Percentiles rank a stretch among this genome's conserved stretches.
Conservation (phyloP, 1,140 invertebrate genomes). For the Cheumatopsyche charites region DNA sequence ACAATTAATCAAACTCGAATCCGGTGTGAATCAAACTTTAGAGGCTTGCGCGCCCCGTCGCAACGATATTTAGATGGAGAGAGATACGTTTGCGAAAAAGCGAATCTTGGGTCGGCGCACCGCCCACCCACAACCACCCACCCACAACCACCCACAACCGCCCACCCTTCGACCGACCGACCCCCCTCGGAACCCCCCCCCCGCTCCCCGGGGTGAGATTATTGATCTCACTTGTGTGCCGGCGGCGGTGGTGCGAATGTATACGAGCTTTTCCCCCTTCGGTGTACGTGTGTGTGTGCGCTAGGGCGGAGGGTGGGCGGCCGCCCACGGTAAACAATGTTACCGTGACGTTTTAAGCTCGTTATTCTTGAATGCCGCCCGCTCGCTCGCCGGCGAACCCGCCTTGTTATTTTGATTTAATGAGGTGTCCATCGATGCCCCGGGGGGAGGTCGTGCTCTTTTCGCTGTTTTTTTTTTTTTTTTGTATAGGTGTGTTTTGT, state of each 20-base stretch:
- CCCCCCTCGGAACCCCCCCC: no score
- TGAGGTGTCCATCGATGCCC: conserved; percentile 36
- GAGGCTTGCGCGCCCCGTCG: neutral
- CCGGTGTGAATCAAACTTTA: neutral
- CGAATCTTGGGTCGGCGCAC: conserved; percentile 45
- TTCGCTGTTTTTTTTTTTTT: neutral
- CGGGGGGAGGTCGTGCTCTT: no score
- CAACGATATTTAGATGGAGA: conserved; percentile 47
- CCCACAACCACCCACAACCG: no score
- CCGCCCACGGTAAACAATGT: conserved; percentile 46
- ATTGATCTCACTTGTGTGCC: conserved; percentile 49
- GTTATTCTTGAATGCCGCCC: conserved; percentile 47
- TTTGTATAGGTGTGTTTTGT: neutral
- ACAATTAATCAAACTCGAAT: no score
- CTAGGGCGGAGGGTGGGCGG: conserved; percentile 23
- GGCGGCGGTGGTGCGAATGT: conserved; percentile 23
- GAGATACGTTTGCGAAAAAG: conserved; percentile 47
- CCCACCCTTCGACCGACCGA: no score
- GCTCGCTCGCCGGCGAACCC: neutral
- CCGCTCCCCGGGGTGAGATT: conserved; percentile 48
- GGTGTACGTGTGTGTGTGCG: no score
- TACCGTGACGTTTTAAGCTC: conserved; percentile 47
- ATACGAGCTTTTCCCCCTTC: no score
- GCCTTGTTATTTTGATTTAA: conserved; percentile 47
- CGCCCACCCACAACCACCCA: neutral